Base-by-base conservation (phyloP, 2,797 vertebrate species). In the Chiroxiphia lanceolata region DNA sequence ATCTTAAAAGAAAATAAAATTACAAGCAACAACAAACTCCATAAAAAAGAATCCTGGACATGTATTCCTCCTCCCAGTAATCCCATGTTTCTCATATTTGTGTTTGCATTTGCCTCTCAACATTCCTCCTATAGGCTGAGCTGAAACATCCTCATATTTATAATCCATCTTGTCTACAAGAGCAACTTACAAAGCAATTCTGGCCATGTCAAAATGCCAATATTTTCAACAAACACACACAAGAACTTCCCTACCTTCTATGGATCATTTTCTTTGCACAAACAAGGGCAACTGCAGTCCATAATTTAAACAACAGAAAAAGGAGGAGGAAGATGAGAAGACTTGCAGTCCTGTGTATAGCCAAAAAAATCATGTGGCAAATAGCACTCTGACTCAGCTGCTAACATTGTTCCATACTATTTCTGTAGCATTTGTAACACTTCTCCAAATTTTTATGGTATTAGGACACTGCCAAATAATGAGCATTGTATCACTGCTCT, bases 381-480 rank as follows among this genome's bases (percentile, higher is more conserved):
- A 96, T 15, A 95, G 88, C 81, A 29, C 79, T 94, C 88, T 95
- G 95, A 96, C 86, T 96, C 95, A 97, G 94, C 88, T 78, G 68
- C 77, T 78, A 93, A 95, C 91, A 94, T 44, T 56, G 88, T 77
- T 68, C 90, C 75, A 90, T 59, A 87, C 95, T 96, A 96, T 96
- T 97, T 94, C 92, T 96, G 94, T 95, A 92, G 48, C 88, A 59
- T 94, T 94, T 95, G 94, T 93, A 94, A 95, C 75, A 89, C 85
- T 94, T 96, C 70, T 76, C 67, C 63, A 70, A 45, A 90, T 94
- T 95, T 96, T 94, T 94, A 42, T 6, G 72, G 34, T 65, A 70
- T 94, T 87, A 96, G 85, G 77, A 87, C 89, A 90, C 34, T 54
- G 80, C 29, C 77, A 90, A 93, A 91, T 75, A 81, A 84, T 3